Evolutionary conservation across 2,113 vertebrate species (phyloP).

Genomic region (Callithrix jacchus): DNA sequence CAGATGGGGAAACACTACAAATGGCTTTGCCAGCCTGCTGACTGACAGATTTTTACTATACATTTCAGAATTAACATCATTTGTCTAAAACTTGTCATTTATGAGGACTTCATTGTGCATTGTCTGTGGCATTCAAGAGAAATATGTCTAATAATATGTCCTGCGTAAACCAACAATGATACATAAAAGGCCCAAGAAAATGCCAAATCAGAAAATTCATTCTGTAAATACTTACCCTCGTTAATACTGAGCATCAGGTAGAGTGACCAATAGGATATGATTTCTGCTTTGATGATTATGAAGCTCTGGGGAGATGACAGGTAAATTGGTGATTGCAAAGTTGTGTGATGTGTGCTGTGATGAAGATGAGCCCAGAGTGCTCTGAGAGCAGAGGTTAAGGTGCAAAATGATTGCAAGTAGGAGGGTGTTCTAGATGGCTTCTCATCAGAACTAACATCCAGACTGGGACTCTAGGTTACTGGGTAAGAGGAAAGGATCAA

Average conservation of each 20-base stretch:
- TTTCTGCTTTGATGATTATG: not conserved
- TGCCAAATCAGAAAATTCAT: not conserved
- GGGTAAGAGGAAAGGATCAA: not conserved
- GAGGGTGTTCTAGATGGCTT: not conserved
- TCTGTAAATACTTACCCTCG: not conserved
- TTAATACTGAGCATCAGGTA: not conserved
- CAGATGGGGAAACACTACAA: not conserved
- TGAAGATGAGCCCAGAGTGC: not conserved
- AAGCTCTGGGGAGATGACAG: not conserved
- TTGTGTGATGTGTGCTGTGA: not conserved
- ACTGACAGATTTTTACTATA: not conserved
- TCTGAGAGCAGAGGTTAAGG: not conserved
- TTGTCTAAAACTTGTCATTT: constrained; percentile 14
- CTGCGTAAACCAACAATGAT: not conserved
- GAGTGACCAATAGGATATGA: no score
- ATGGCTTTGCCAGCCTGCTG: not conserved
- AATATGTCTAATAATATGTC: not conserved
- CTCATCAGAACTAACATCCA: not conserved
- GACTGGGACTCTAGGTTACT: not conserved
- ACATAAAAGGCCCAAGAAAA: not conserved
- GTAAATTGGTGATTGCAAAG: not conserved
- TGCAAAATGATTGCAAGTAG: not conserved
- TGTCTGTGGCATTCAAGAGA: not conserved
- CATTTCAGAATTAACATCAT: not conserved
- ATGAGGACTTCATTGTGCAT: not conserved